Base-by-base conservation (phyloP, 2,797 vertebrate species). In the Onychomys arenicola region DNA sequence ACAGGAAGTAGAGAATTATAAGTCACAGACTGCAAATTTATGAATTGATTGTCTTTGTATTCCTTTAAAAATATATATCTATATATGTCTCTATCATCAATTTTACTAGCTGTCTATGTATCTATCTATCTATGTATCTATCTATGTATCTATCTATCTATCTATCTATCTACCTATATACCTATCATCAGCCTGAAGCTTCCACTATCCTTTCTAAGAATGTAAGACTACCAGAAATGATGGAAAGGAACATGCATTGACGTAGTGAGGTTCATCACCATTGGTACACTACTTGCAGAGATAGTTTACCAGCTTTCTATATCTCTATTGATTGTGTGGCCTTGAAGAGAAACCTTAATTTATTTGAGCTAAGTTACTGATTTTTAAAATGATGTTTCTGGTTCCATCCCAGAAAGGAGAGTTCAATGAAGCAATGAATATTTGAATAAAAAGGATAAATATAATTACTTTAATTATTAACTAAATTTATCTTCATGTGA, bases 341-440 rank as follows among this genome's bases (percentile, higher is more conserved):
- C n/a, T 91, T 84, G 13, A 93, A 85, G 2, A 93, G 34, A 77
- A 71, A 25, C 55, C 29, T 95, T 91, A 46, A 40, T 91, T 93
- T 91, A 17, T 89, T 21, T 90, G 21, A 85, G 7, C 19, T 80
- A 19, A 52, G 43, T 83, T 69, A 95, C 12, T 83, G 4, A 86
- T 91, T 91, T 96, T 97, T 65, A 52, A 89, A 95, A 94, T 29
- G n/a, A 65, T 29, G 32, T 17, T 67, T 4, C 25, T 71, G 9
- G 69, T 91, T 77, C 13, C 34, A 90, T 87, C 59, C 76, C 46
- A 77, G 34, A 19, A 49, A 71, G 1, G 12, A 80, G 1, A 3
- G 34, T 46, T 59, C 69, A 93, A 16, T 78, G n/a, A 85, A 21
- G 17, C 59, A 65, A 67, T 82, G 40, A 43, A 77, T 46, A 85